Percentiles rank a stretch among this genome's conserved stretches.
phyloP scores from a whole-genome alignment of 2,113 vertebrate genomes.

The Xenus cinereus region DNA sequence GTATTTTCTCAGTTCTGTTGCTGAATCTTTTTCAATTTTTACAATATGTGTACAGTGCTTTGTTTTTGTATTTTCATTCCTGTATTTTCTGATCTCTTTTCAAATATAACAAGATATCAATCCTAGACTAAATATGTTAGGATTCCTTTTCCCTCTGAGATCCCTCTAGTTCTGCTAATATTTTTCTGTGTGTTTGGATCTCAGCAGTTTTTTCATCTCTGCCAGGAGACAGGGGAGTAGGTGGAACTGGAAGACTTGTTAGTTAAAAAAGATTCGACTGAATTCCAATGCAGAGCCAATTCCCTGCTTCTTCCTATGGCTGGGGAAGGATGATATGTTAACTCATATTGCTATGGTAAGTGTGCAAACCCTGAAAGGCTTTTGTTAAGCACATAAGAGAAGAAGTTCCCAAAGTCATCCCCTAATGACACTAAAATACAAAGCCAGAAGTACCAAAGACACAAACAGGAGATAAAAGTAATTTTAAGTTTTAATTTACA shows the following conservation, averaged over 20 bases:
- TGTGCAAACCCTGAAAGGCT: not conserved
- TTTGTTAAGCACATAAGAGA: not conserved
- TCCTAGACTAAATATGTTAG: slow-evolving; percentile 5
- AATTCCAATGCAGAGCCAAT: not conserved
- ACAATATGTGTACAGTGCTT: not conserved
- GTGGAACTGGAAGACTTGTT: not conserved
- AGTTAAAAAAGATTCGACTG: not conserved
- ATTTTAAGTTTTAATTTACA: not conserved
- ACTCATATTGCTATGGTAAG: not conserved
- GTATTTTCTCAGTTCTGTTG: not conserved
- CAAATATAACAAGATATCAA: not conserved
- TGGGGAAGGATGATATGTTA: not conserved
- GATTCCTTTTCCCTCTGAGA: not conserved
- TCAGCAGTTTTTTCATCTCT: not conserved
- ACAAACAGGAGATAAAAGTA: not conserved
- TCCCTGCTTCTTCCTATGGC: not conserved
- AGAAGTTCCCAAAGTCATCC: not conserved
- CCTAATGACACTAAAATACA: not conserved
- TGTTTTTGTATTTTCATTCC: not conserved
- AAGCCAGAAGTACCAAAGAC: not conserved
- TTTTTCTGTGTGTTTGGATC: not conserved
- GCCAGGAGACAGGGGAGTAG: not conserved
- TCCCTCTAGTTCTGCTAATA: not conserved
- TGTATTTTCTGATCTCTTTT: not conserved
- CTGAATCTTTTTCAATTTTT: not conserved